Percentiles rank a stretch among this genome's conserved stretches.
Conservation (phyloP, 2,888 invertebrate species). For the Baronia brevicornis region DNA sequence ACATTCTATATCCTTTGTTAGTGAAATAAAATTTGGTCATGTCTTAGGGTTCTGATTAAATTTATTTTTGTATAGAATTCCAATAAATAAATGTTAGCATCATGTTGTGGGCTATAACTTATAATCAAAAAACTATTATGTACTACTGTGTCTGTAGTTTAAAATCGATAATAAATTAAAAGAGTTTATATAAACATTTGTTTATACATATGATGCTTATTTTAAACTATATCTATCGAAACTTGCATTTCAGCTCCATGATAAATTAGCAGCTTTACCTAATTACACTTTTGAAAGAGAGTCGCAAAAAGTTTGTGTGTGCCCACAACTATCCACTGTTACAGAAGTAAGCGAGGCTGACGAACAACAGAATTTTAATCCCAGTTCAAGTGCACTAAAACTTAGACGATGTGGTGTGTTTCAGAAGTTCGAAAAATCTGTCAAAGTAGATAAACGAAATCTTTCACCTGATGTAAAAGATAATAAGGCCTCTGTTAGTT, state of each 20-base stretch:
- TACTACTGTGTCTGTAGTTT: too few species aligned
- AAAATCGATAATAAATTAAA: too few species aligned
- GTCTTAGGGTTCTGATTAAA: too few species aligned
- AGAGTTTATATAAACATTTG: too few species aligned
- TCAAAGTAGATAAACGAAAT: slow-evolving; percentile 7
- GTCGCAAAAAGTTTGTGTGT: slow-evolving; percentile 32
- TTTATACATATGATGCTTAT: too few species aligned
- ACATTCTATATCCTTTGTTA: too few species aligned
- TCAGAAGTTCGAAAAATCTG: slow-evolving; percentile 17
- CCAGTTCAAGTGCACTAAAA: slow-evolving; percentile 25
- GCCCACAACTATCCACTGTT: slow-evolving; percentile 44
- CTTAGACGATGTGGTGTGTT: slow-evolving; percentile 28
- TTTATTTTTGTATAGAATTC: too few species aligned
- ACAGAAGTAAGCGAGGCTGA: slow-evolving; percentile 45
- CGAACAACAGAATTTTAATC: slow-evolving; percentile 24
- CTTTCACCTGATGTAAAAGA: slow-evolving; percentile 28
- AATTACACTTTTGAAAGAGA: slow-evolving; percentile 35
- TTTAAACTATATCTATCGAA: slow-evolving; percentile 2
- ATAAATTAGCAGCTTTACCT: slow-evolving; percentile 43
- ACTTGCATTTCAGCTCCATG: slow-evolving; percentile 42
- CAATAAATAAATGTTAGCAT: too few species aligned
- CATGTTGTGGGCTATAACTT: too few species aligned
- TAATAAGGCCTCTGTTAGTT: slow-evolving; percentile 32
- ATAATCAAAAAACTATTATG: too few species aligned
- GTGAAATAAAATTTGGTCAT: too few species aligned